A percentile compares a stretch with the other conserved stretches of the same genome.
phyloP scores from a whole-genome alignment of 2,113 vertebrate species.

The Coregonus clupeaformis region DNA sequence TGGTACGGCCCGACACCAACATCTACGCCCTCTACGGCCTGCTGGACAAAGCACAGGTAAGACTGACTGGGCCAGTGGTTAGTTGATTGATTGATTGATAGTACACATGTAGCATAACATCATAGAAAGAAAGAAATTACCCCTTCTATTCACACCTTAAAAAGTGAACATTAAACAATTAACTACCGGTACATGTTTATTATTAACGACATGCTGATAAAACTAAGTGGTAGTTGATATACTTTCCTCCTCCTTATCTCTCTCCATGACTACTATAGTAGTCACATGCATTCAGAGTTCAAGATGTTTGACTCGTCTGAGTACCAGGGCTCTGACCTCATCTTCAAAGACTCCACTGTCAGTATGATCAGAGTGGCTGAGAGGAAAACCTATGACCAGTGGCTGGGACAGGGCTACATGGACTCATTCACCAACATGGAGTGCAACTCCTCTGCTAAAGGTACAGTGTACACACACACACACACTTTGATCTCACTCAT shows the following conservation, averaged over 20 bases:
- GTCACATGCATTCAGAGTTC: slow-evolving; percentile 72
- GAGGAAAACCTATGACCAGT: slow-evolving; percentile 79
- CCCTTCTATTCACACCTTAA: neutral
- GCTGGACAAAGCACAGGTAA: slow-evolving; percentile 88
- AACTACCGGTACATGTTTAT: too few species aligned
- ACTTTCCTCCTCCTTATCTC: neutral
- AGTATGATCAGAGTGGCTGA: slow-evolving; percentile 76
- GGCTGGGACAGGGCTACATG: slow-evolving; percentile 86
- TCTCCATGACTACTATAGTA: slow-evolving; percentile 80
- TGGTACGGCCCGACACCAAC: slow-evolving; percentile 84
- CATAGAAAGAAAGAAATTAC: too few species aligned
- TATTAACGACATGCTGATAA: neutral
- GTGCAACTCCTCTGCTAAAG: slow-evolving; percentile 72
- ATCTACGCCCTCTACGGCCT: slow-evolving; percentile 83
- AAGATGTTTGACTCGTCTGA: slow-evolving; percentile 88
- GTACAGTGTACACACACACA: slow-evolving; percentile 55
- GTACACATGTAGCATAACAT: too few species aligned
- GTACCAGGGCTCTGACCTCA: slow-evolving; percentile 81
- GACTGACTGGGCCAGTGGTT: neutral
- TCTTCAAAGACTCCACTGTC: slow-evolving; percentile 90
- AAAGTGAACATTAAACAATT: neutral
- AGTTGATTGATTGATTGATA: too few species aligned
- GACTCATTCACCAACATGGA: slow-evolving; percentile 78
- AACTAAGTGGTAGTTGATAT: too few species aligned
- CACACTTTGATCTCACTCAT: neutral